phyloP scores from a whole-genome alignment of 2,113 vertebrate genomes.

The Zapornia atra region DNA sequence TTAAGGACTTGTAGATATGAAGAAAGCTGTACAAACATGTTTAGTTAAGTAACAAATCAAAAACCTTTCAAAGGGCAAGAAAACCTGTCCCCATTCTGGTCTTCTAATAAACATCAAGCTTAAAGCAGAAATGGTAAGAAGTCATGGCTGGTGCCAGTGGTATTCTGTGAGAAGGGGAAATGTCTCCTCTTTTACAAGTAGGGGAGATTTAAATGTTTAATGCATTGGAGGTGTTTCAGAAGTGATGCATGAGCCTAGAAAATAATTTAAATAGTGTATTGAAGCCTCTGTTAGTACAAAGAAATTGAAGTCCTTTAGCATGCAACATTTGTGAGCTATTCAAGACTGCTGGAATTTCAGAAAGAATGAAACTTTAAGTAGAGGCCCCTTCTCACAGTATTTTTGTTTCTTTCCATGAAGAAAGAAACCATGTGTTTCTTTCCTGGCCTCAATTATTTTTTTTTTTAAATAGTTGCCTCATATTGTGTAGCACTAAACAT shows the following conservation, averaged over 20 bases:
- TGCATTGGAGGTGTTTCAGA: neutral
- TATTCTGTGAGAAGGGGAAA: neutral
- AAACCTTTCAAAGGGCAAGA: constrained; percentile 45
- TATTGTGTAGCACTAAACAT: neutral
- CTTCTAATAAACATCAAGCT: constrained; percentile 52
- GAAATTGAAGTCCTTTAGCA: constrained; percentile 11
- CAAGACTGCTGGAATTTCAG: neutral
- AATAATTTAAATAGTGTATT: constrained; percentile 40
- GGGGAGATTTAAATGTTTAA: neutral
- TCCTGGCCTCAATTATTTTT: neutral
- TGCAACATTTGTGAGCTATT: neutral
- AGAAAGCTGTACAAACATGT: constrained; percentile 57
- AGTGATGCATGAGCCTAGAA: neutral
- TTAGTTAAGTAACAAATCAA: constrained; percentile 69
- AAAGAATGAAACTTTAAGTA: constrained; percentile 6
- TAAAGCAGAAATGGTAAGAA: constrained; percentile 7
- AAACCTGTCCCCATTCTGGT: constrained; percentile 23
- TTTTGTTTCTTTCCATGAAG: too few relatives aligned
- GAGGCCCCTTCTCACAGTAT: neutral
- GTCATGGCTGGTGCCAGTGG: neutral
- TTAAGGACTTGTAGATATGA: constrained; percentile 62
- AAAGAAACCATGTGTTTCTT: neutral
- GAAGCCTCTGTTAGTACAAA: neutral
- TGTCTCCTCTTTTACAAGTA: neutral
- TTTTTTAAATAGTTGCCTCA: neutral